phyloP scores from a whole-genome alignment of 2,113 vertebrate species.

The Columba janthina region DNA sequence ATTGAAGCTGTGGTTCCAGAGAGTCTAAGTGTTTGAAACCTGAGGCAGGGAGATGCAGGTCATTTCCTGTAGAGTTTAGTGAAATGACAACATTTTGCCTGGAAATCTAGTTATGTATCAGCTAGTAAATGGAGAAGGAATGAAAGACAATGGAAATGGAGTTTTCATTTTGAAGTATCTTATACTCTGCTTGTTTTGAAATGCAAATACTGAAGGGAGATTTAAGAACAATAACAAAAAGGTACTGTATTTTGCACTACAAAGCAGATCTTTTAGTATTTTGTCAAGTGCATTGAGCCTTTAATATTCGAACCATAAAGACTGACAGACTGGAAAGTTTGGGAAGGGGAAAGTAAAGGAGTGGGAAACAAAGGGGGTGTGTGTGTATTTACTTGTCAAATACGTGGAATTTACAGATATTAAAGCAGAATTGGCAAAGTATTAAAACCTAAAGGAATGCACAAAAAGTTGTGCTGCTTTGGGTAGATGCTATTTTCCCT shows the following conservation, averaged over 20 bases:
- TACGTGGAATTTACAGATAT: constrained; percentile 59
- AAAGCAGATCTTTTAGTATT: background rate
- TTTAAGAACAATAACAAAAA: background rate
- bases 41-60: background rate
- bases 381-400: constrained; percentile 60
- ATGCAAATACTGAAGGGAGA: background rate
- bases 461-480: constrained; percentile 22
- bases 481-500: constrained; percentile 32
- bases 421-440: constrained; percentile 45
- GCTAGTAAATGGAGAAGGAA: background rate
- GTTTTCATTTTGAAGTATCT: background rate
- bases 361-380: background rate
- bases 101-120: background rate
- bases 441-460: constrained; percentile 64
- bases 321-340: background rate
- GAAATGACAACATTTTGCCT: background rate
- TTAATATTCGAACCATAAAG: constrained; percentile 20
- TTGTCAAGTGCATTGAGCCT: background rate
- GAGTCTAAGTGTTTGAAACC: background rate
- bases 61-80: background rate
- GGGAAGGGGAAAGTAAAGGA: constrained; percentile 16
- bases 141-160: background rate
- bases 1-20: background rate
- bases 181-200: constrained; percentile 1
- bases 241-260: background rate